Evolutionary conservation across 2,113 vertebrate genomes (phyloP), one percentile per base, ranked within the genome.

Genomic region (Penelope pileata): DNA sequence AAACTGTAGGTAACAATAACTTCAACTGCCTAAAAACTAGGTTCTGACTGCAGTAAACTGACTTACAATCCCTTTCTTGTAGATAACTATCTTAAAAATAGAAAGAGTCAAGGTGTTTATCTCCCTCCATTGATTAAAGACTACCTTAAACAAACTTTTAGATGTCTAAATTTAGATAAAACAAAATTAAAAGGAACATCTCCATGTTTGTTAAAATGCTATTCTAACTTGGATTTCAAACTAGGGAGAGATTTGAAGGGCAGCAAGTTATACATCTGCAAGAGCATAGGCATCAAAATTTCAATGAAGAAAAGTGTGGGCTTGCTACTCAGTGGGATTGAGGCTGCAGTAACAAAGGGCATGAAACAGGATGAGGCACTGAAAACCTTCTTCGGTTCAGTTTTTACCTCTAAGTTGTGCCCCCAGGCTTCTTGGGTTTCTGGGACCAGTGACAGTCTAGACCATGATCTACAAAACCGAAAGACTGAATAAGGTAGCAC

Each of bases 91-190:
- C 77, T 81, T 68, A 88, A 93, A 93, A 93, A 91, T 58, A 32
- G 64, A 93, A 84, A 30, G 22, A 93, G 32, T 81, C 93, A 92
- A 96, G 73, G 91, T 86, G 73, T 47, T 96, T 93, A 92, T 93
- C 83, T 95, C 3, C 0, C 12, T 94, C 51, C 86, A 94, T 29
- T 92, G 83, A 91, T 87, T 91, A 59, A 96, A 89, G 86, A 89
- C 81, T 84, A 89, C 77, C 64, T 92, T 94, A 92, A 91, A 88
- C 68, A 89, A 93, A 93, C 77, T 86, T 86, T 26, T 0, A 83
- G 69, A 91, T 91, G 23, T 66, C 73, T 75, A 63, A 56, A 84
- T 90, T 86, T 86, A 93, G 86, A 83, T 91, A 96, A 86, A 68
- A 88, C 72, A 91, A 93, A 88, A 96, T 81, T 94, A 92, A 86